Evolutionary conservation across 1,140 invertebrate genomes (phyloP), one percentile per base, ranked within the genome.

Genomic region (Prorops nasuta): DNA sequence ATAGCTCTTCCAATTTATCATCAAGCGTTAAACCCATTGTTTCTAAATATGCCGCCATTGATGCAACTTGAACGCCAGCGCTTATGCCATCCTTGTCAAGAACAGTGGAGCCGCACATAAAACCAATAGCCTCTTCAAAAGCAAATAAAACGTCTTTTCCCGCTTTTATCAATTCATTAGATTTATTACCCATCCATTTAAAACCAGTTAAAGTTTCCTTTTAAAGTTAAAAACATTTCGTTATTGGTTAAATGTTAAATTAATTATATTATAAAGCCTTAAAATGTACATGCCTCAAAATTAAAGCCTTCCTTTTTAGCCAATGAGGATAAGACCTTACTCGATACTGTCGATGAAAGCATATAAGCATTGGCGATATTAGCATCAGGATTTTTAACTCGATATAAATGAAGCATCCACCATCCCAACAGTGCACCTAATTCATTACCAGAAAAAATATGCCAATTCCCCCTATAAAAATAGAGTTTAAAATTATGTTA

Each of bases 161-260:
- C 37, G 84, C 63, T 44, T 81, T 74, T 31, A 86, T 73, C 18
- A 96, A 69, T n/a, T 96, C 83, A 22, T 86, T 71, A 0, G 88
- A 81, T 74, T 83, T 84, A 70, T 98, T 99, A 67, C 92, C 96
- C 91, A 99, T 98, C 96, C 96, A 99, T 68, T 99, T 99, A 69
- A 99, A 99, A 0, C 98, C 91, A n/a, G 98, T 99, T 37, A 99
- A 79, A 0, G 97, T 99, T 79, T 99, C 95, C 74, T 90, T 60
- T 15, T 20, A 44, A 54, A 51, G 47, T 40, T 31, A 36, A 37
- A 52, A 49, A 31, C 17, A 17, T 50, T 42, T 36, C 43, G 12
- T 41, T 46, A 21, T 40, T 3, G 16, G n/a, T 21, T 28, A 14
- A 21, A 43, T 17, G 19, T 32, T 2, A 37, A 44, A 34, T 3